Evolutionary conservation across 2,113 vertebrate species (phyloP).

Genomic region (Chrysochloris asiatica): DNA sequence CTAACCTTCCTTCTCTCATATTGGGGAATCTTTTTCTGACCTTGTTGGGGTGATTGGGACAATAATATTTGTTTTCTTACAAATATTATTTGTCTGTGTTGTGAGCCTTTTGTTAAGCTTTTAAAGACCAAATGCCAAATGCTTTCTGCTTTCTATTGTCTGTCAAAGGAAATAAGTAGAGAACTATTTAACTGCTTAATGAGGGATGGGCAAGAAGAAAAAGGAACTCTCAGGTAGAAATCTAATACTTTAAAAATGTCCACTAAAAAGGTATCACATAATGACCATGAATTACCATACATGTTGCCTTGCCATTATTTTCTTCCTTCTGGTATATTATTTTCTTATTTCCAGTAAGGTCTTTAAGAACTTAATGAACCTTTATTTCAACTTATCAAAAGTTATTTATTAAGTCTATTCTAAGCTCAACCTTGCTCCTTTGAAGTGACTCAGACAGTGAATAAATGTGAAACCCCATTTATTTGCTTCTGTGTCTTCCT

Average conservation of each 20-base stretch:
- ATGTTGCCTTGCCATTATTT: not conserved
- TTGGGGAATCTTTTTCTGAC: constrained; percentile 44
- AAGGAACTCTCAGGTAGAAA: constrained; percentile 46
- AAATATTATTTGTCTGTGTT: constrained; percentile 20
- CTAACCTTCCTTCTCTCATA: constrained; percentile 36
- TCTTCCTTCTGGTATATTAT: not conserved
- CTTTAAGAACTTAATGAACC: constrained; percentile 27
- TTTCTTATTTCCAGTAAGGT: constrained; percentile 29
- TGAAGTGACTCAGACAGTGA: constrained; percentile 46
- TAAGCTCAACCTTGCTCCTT: not conserved
- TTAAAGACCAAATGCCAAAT: constrained; percentile 50
- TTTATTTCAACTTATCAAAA: constrained; percentile 17
- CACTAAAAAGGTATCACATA: constrained; percentile 36
- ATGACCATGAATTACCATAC: constrained; percentile 18
- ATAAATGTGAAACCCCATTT: constrained; percentile 67
- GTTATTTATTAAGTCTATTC: constrained; percentile 58
- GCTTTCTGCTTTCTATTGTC: constrained; percentile 41
- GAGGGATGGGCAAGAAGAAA: constrained; percentile 10
- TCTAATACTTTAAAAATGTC: constrained; percentile 43
- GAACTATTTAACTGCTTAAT: constrained; percentile 49
- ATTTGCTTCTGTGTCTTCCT: constrained; percentile 60
- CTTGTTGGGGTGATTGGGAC: not conserved
- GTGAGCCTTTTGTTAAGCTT: constrained; percentile 48
- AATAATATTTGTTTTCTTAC: constrained; percentile 46
- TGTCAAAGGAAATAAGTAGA: constrained; percentile 55